Conservation (phyloP, 2,888 invertebrate genomes). For the Drosophila rellima region DNA sequence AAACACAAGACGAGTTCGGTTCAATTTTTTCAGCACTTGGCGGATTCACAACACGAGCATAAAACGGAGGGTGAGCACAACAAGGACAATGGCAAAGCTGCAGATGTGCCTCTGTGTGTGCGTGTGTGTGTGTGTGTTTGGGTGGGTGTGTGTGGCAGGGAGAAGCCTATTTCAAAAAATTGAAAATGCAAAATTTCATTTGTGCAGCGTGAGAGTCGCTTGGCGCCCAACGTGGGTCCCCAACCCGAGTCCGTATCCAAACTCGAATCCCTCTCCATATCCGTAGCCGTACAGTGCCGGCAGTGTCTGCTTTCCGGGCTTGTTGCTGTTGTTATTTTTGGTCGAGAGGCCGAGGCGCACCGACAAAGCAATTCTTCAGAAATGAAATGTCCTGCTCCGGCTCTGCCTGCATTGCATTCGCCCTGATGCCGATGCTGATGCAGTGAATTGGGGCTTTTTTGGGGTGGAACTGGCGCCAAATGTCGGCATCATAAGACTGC, state of each 20-base stretch:
- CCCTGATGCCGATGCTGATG: conserved; percentile 36
- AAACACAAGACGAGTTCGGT: conserved; percentile 51
- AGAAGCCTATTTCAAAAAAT: conserved; percentile 80
- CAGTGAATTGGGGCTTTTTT: conserved; percentile 24
- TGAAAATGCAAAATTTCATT: conserved; percentile 82
- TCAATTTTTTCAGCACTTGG: conserved; percentile 54
- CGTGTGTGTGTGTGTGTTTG: conserved; percentile 4
- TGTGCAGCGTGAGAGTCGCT: conserved; percentile 58
- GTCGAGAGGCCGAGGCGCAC: conserved; percentile 45
- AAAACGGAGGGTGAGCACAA: conserved; percentile 25
- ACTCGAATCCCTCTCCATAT: background rate
- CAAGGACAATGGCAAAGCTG: conserved; percentile 50
- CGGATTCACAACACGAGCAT: conserved; percentile 22
- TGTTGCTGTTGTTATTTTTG: conserved; percentile 58
- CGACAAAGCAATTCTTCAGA: conserved; percentile 82
- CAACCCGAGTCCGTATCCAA: background rate
- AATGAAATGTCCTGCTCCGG: conserved; percentile 75
- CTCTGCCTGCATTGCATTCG: conserved; percentile 67
- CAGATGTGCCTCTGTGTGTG: conserved; percentile 8
- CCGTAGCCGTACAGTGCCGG: conserved; percentile 19
- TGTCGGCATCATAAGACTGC: conserved; percentile 74
- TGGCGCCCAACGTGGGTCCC: conserved; percentile 26
- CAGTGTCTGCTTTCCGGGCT: conserved; percentile 44
- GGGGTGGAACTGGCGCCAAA: conserved; percentile 61
- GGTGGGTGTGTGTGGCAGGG: conserved; percentile 40